These are phyloP conservation scores for Saccopteryx leptura DNA, from an alignment of 2,113 vertebrate genomes.

Conservation along the genomic window DNA sequence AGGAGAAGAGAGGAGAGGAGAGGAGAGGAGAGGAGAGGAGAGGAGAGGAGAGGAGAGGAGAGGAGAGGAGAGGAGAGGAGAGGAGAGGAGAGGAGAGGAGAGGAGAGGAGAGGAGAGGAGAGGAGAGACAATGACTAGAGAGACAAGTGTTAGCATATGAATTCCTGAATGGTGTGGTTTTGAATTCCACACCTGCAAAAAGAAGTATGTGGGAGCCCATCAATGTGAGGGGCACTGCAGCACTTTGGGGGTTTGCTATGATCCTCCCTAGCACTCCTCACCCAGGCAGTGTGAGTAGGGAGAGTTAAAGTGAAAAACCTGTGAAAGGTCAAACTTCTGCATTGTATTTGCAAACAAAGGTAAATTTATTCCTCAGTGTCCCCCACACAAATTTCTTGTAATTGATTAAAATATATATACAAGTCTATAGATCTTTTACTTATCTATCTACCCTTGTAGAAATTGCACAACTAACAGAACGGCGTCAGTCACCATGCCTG, in stretches of 20 bases:
- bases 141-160: background rate
- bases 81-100: too few species aligned
- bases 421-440: background rate
- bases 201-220: background rate
- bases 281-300: background rate
- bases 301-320: background rate
- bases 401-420: background rate
- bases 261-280: rapidly evolving
- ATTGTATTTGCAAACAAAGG: background rate
- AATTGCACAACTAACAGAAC: background rate
- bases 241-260: background rate
- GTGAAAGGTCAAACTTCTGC: background rate
- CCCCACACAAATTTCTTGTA: background rate
- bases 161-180: background rate
- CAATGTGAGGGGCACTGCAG: background rate
- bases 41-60: background rate
- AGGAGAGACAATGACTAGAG: background rate
- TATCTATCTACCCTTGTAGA: background rate
- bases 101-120: background rate
- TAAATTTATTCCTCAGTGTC: background rate
- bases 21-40: background rate
- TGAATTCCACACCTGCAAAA: background rate
- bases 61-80: background rate
- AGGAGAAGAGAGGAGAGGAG: background rate
- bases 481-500: background rate